Evolutionary conservation across 2,888 invertebrate species (phyloP).

Genomic region (Tenthredo distinguenda): DNA sequence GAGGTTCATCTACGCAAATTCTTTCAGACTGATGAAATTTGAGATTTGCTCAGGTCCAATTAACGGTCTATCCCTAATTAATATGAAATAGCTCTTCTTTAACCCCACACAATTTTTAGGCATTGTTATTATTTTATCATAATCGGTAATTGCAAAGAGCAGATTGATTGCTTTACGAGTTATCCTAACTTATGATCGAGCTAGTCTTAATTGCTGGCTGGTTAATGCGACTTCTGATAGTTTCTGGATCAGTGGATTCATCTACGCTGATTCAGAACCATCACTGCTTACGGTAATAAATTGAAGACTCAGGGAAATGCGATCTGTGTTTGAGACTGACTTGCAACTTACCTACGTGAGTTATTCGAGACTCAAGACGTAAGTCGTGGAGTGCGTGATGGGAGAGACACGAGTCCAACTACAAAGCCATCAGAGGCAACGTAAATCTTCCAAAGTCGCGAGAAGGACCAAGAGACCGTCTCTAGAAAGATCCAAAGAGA

Average conservation of each 20-base stretch:
- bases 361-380: constrained; percentile 61
- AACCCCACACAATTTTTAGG: neutral
- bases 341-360: constrained; percentile 3
- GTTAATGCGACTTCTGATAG: neutral
- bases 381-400: constrained; percentile 47
- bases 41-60: neutral
- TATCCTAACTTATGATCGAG: neutral
- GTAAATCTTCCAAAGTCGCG: constrained; percentile 66
- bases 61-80: neutral
- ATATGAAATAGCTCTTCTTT: neutral
- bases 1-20: neutral
- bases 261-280: constrained; percentile 65
- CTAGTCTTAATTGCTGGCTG: neutral
- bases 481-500: constrained; percentile 40
- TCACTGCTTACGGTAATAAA: constrained; percentile 67
- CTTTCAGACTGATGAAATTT: neutral
- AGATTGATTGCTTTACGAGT: neutral
- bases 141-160: neutral
- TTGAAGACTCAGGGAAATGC: constrained; percentile 67
- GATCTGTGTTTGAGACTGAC: constrained; percentile 22
- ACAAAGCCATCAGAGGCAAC: constrained; percentile 71
- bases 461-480: constrained; percentile 33
- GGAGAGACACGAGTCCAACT: constrained; percentile 61
- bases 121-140: neutral
- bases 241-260: neutral